Evolutionary conservation across 2,888 invertebrate species (phyloP), one percentile per base, ranked within the genome.

Genomic region (Cryptophagus acutangulus): DNA sequence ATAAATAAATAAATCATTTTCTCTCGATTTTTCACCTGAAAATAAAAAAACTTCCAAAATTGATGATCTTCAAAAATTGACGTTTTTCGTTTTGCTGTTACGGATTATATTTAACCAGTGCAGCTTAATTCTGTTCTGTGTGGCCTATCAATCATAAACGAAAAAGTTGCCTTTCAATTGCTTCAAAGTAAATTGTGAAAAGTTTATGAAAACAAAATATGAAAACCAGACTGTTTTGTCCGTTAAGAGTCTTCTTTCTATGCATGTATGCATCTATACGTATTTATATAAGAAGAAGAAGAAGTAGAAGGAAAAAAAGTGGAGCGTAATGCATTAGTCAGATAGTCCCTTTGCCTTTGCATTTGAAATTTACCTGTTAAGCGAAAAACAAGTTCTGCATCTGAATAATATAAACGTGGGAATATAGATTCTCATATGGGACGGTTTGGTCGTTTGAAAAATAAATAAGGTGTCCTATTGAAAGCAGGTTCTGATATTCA

Each of bases 341-440:
- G 41, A 33, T 41, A 45, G 49, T 49, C 48, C 48, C 48, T n/a
- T n/a, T n/a, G n/a, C n/a, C n/a, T n/a, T 31, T 48, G 43, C 40
- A 35, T 48, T 48, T 43, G 38, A 45, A 45, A 51, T 60, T 60
- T 60, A 60, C 60, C 60, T 60, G 60, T 60, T 56, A 45, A 51
- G 42, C 55, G 56, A 55, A 60, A 60, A 60, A 60, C 60, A 55
- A 60, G 60, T 60, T 60, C 24, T 20, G 24, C 24, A 20, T 20
- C 24, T 20, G 24, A 20, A 20, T 20, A 20, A 6, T n/a, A n/a
- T n/a, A n/a, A 20, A 20, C 54, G 59, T 59, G 59, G 59, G 60
- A 57, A 57, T 51, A n/a, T n/a, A 43, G 40, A 57, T 57, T 52
- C 56, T 45, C 56, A 36, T 54, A 56, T 44, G 58, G 57, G 58